Conservation (phyloP, 1,140 invertebrate genomes). For the Tetragnatha versicolor region DNA sequence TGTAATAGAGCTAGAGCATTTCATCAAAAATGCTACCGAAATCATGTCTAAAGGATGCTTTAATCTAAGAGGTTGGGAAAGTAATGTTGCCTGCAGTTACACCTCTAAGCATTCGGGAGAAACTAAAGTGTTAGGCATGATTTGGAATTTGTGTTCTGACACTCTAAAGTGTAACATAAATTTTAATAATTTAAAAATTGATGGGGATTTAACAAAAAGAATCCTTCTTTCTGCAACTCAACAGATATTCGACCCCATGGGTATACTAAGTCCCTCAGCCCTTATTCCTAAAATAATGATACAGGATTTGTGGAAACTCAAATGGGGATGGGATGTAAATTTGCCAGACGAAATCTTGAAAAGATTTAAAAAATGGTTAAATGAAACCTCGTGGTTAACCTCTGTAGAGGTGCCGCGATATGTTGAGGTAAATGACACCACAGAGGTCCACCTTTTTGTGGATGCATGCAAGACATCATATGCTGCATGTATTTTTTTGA, state of each 20-base stretch:
- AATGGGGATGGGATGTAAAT: neutral
- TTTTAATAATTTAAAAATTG: neutral
- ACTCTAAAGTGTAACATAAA: neutral
- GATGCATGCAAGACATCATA: slow-evolving; percentile 11
- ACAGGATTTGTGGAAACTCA: neutral
- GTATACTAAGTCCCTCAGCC: neutral
- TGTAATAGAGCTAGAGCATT: neutral
- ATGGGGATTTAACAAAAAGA: neutral
- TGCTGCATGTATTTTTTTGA: slow-evolving; percentile 1
- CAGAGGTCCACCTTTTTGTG: neutral
- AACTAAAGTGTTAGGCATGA: neutral
- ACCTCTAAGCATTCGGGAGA: neutral
- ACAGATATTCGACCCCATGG: neutral
- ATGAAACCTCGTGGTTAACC: neutral
- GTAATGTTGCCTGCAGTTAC: neutral
- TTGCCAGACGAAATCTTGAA: neutral
- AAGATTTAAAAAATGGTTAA: neutral
- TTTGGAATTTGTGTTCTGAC: neutral
- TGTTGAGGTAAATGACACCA: neutral
- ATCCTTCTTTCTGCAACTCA: neutral
- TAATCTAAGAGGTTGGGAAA: neutral
- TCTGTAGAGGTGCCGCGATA: neutral
- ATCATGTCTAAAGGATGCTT: neutral
- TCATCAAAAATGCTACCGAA: neutral
- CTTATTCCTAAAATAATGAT: neutral